Evolutionary conservation across 2,113 vertebrate genomes (phyloP).

Genomic region (Rhizomys pruinosus): DNA sequence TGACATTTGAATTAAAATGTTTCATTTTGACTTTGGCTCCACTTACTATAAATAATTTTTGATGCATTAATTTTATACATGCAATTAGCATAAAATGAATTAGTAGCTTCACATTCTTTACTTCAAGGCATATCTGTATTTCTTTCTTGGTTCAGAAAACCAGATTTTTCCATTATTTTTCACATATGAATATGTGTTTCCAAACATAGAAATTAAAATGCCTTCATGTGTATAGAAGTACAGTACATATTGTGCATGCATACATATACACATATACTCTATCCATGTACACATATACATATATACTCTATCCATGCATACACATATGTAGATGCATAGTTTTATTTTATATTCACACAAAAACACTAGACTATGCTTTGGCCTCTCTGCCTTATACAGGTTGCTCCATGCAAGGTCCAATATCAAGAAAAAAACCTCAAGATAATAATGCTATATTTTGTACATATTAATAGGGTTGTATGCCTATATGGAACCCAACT

Average conservation of each 20-base stretch:
- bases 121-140: background rate
- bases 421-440: background rate
- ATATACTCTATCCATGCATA: background rate
- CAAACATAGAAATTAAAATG: conserved; percentile 1
- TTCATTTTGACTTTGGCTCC: background rate
- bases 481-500: background rate
- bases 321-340: background rate
- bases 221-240: background rate
- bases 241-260: background rate
- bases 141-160: background rate
- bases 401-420: background rate
- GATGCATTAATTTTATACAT: background rate
- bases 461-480: background rate
- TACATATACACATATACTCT: too few species aligned
- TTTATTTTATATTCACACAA: background rate
- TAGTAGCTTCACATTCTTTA: background rate
- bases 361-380: background rate
- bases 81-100: conserved; percentile 35
- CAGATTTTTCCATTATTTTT: background rate
- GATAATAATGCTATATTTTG: background rate
- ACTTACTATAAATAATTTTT: conserved; percentile 7
- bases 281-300: background rate
- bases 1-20: background rate
- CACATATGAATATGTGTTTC: background rate
- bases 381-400: background rate